These are phyloP conservation scores for Iphiclides podalirius DNA, from an alignment of 2,888 invertebrate species.

Conservation along the genomic window DNA sequence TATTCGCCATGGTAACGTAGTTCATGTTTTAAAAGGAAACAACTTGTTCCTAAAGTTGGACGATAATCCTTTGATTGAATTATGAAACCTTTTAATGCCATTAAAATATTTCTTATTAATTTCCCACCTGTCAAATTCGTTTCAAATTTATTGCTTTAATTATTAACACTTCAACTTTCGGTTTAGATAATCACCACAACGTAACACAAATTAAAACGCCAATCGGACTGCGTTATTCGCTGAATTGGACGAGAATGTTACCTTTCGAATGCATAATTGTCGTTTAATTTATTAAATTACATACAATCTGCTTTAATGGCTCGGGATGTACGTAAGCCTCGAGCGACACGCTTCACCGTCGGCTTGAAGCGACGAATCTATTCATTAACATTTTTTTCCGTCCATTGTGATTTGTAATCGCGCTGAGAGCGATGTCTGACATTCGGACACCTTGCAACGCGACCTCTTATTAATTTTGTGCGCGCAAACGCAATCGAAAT, in stretches of 20 bases:
- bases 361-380: constrained; percentile 43
- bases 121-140: no score
- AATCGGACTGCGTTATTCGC: constrained; percentile 12
- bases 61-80: no score
- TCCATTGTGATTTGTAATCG: constrained; percentile 36
- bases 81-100: no score
- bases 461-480: constrained; percentile 16
- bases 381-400: constrained; percentile 50
- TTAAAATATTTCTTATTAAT: no score
- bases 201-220: no score
- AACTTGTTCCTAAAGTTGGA: no score
- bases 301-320: constrained; percentile 35
- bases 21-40: no score
- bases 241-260: constrained; percentile 16
- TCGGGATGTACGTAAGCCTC: constrained; percentile 31
- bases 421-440: constrained; percentile 13
- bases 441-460: constrained; percentile 17
- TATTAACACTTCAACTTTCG: no score
- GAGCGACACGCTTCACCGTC: constrained; percentile 40
- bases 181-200: no score
- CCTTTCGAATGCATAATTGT: constrained; percentile 24
- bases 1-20: no score
- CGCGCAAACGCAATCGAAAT: constrained; percentile 15
- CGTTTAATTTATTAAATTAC: constrained; percentile 32
- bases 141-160: no score